phyloP scores from a whole-genome alignment of 2,888 invertebrate species.

The Anorthoa munda region DNA sequence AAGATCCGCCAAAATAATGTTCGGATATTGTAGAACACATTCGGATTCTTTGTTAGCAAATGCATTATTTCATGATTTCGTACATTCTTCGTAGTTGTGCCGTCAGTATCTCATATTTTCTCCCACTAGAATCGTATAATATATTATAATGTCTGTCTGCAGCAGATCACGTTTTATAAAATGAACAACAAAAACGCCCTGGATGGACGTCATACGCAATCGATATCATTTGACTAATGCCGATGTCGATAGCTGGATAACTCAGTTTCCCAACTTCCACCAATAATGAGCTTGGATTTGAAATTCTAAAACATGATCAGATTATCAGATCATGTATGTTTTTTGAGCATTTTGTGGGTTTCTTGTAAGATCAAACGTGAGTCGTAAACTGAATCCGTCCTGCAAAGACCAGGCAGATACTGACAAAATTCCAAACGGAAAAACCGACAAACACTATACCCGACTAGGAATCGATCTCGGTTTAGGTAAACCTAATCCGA shows the following conservation, averaged over 20 bases:
- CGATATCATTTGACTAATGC: slow-evolving; percentile 21
- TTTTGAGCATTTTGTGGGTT: not conserved
- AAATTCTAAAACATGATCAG: not conserved
- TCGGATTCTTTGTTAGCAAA: slow-evolving; percentile 12
- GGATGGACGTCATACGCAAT: slow-evolving; percentile 17
- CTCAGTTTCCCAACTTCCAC: slow-evolving; percentile 3
- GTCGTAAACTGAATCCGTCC: too few relatives aligned
- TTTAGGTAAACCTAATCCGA: not conserved
- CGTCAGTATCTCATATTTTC: not conserved
- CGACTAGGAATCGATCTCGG: too few relatives aligned
- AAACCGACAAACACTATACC: too few relatives aligned
- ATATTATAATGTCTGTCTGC: too few relatives aligned
- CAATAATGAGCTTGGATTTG: not conserved
- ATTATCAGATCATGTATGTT: too few relatives aligned
- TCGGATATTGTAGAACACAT: not conserved
- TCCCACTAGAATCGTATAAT: slow-evolving; percentile 1
- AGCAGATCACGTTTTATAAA: slow-evolving; percentile 15
- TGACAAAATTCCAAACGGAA: too few relatives aligned
- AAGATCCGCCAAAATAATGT: not conserved
- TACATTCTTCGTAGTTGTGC: not conserved
- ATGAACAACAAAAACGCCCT: slow-evolving; percentile 29
- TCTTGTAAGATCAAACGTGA: not conserved
- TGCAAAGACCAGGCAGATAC: too few relatives aligned
- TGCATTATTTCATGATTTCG: slow-evolving; percentile 9
- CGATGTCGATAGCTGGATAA: slow-evolving; percentile 14